A percentile compares a stretch with the other conserved stretches of the same genome.
phyloP scores from a whole-genome alignment of 2,797 vertebrate genomes.

The Phoebastria nigripes region DNA sequence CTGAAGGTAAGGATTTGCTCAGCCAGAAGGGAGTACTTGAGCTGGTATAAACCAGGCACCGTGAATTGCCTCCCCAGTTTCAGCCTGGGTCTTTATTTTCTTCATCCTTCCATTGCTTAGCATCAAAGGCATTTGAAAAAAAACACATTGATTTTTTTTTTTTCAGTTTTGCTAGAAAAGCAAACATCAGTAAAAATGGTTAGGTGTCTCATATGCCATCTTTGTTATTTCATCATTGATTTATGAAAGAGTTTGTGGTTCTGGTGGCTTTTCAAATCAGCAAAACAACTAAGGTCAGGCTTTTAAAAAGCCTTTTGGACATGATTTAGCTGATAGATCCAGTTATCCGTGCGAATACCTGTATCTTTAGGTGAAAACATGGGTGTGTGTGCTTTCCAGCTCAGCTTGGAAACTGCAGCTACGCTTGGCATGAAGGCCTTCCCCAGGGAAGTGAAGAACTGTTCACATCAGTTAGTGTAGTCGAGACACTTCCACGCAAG shows the following conservation, averaged over 20 bases:
- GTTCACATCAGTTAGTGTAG: not conserved
- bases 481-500: not conserved
- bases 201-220: not conserved
- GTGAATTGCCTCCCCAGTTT: not conserved
- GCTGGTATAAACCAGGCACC: not conserved
- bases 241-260: not conserved
- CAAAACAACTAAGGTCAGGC: not conserved
- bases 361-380: not conserved
- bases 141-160: not conserved
- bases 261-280: not conserved
- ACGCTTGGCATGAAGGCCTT: not conserved
- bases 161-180: not conserved
- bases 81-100: not conserved
- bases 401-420: not conserved
- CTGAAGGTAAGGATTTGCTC: not conserved
- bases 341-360: not conserved
- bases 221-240: not conserved
- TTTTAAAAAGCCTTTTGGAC: not conserved
- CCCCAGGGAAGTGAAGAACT: not conserved
- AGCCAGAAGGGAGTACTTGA: not conserved
- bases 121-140: not conserved
- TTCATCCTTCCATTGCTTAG: not conserved
- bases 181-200: not conserved
- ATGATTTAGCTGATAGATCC: not conserved
- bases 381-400: not conserved